Percentiles rank a stretch among this genome's conserved stretches.
phyloP scores from a whole-genome alignment of 2,888 invertebrate species.

The Polydrusus tereticollis region DNA sequence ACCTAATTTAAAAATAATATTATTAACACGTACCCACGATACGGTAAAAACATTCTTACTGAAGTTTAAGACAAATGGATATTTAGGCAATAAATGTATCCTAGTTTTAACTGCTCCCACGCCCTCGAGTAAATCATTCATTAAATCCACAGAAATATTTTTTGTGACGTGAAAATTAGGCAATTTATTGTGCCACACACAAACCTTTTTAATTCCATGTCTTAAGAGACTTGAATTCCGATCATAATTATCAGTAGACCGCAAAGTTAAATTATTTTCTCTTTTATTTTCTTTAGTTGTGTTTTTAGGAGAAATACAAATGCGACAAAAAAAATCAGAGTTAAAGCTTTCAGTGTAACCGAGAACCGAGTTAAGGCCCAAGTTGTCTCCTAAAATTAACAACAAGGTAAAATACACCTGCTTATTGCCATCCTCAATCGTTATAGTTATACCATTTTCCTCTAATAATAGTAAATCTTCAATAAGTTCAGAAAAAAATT shows the following conservation, averaged over 20 bases:
- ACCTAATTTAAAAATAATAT: background rate
- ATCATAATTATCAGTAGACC: background rate
- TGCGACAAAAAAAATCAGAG: conserved; percentile 41
- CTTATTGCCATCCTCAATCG: conserved; percentile 3
- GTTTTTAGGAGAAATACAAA: conserved; percentile 25
- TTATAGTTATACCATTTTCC: conserved; percentile 34
- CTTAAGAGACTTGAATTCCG: background rate
- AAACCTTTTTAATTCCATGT: background rate
- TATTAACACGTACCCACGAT: background rate
- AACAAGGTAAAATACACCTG: conserved; percentile 37
- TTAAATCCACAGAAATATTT: background rate
- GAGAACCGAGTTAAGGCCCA: conserved; percentile 39
- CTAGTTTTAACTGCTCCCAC: background rate
- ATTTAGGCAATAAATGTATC: background rate
- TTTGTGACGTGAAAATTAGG: background rate
- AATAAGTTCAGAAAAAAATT: conserved; percentile 37
- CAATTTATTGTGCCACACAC: background rate
- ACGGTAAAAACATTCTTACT: background rate
- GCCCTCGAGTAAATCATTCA: conserved; percentile 2
- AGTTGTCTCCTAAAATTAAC: conserved; percentile 47
- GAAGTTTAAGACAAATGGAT: background rate
- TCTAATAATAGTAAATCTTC: conserved; percentile 38
- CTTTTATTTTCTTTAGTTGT: background rate
- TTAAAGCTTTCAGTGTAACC: conserved; percentile 42
- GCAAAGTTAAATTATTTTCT: background rate